These are phyloP conservation scores for Numenius phaeopus DNA, from an alignment of 2,797 vertebrate genomes.

Conservation along the genomic window DNA sequence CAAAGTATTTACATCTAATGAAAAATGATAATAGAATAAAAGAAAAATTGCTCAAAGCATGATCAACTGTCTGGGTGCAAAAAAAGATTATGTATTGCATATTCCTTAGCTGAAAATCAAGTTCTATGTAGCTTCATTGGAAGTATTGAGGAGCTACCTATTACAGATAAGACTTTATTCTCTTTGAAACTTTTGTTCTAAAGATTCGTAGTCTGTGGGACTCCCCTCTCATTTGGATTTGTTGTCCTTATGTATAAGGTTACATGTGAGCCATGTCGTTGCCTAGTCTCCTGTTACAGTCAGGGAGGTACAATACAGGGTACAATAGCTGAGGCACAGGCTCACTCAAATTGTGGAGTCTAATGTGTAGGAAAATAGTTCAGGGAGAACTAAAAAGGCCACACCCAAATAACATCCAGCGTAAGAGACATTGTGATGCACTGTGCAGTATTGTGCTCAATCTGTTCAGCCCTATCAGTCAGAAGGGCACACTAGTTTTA, in stretches of 20 bases:
- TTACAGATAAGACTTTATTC: rapidly evolving
- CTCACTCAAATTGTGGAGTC: neutral
- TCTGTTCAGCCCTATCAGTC: neutral
- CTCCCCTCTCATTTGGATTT: neutral
- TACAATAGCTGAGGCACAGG: neutral
- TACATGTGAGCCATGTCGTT: neutral
- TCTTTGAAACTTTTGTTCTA: neutral
- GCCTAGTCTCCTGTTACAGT: neutral
- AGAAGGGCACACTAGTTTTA: neutral
- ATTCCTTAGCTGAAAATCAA: neutral
- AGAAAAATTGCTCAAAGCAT: neutral
- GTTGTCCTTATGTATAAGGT: neutral
- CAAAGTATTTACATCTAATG: neutral
- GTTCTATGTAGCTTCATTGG: neutral
- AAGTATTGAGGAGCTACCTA: neutral
- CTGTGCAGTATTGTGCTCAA: neutral
- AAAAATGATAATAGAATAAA: neutral
- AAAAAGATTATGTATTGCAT: neutral
- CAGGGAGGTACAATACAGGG: neutral
- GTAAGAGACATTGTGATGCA: neutral
- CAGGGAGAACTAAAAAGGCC: neutral
- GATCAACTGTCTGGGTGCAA: neutral
- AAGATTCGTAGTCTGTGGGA: neutral
- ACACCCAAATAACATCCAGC: neutral
- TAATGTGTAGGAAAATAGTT: neutral